A percentile compares a stretch with the other conserved stretches of the same genome.
phyloP scores from a whole-genome alignment of 1,140 invertebrate genomes.

The Drosophila teissieri region DNA sequence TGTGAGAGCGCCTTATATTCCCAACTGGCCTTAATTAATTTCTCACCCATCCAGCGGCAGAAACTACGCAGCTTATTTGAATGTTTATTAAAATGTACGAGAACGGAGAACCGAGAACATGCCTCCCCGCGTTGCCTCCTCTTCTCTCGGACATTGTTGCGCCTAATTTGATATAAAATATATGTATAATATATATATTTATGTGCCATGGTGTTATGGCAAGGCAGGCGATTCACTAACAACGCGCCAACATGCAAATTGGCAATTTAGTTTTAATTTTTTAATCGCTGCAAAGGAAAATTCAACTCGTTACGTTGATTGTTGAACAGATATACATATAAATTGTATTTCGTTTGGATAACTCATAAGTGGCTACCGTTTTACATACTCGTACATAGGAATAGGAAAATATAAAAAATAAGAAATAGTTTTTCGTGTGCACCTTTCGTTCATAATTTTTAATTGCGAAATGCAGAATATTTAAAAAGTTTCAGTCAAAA shows the following conservation, averaged over 20 bases:
- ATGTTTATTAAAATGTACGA: constrained; percentile 49
- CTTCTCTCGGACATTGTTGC: constrained; percentile 42
- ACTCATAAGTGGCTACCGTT: constrained; percentile 39
- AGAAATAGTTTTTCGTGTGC: constrained; percentile 19
- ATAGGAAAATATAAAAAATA: neutral
- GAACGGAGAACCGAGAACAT: too few relatives aligned
- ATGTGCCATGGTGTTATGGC: constrained; percentile 24
- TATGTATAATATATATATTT: constrained; percentile 48
- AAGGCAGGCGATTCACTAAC: constrained; percentile 53
- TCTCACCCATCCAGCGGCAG: constrained; percentile 41
- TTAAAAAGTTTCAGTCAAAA: constrained; percentile 26
- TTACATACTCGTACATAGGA: constrained; percentile 22
- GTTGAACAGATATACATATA: constrained; percentile 41
- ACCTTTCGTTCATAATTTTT: constrained; percentile 40
- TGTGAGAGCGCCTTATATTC: constrained; percentile 41
- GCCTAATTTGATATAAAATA: constrained; percentile 50
- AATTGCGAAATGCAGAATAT: constrained; percentile 53
- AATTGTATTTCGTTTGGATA: constrained; percentile 46
- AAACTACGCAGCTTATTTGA: constrained; percentile 57
- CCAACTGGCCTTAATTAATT: constrained; percentile 41
- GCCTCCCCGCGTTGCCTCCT: neutral
- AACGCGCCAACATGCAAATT: constrained; percentile 65
- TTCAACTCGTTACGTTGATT: constrained; percentile 54
- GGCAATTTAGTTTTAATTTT: constrained; percentile 66
- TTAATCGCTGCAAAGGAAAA: constrained; percentile 59